phyloP scores from a whole-genome alignment of 2,113 vertebrate species.

The Callionymus lyra region DNA sequence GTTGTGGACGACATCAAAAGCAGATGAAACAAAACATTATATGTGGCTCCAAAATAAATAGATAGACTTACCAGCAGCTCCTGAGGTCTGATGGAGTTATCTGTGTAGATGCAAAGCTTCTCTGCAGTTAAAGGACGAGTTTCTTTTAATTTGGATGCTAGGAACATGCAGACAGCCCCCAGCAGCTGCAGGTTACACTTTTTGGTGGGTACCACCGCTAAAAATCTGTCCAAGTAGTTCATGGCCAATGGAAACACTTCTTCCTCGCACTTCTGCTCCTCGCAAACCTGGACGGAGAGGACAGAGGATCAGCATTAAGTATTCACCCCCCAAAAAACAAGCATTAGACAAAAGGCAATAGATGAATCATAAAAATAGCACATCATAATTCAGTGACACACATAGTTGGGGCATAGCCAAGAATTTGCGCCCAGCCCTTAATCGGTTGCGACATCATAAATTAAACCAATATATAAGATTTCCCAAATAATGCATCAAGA shows the following conservation, averaged over 20 bases:
- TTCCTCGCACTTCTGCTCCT: constrained; percentile 96
- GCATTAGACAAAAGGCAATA: constrained; percentile 31
- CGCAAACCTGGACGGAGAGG: constrained; percentile 77
- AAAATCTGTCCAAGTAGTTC: constrained; percentile 97
- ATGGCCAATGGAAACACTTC: constrained; percentile 95
- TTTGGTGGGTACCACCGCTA: constrained; percentile 86
- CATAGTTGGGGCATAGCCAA: constrained; percentile 52
- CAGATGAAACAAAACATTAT: neutral
- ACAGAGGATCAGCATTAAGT: constrained; percentile 19
- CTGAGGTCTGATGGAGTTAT: constrained; percentile 90
- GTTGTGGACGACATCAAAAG: neutral
- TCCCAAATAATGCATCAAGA: constrained; percentile 30
- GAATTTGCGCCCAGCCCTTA: constrained; percentile 45
- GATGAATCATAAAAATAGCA: constrained; percentile 30
- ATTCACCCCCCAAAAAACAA: constrained; percentile 4
- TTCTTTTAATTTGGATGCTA: constrained; percentile 95
- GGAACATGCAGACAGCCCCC: constrained; percentile 94
- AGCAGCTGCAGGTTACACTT: constrained; percentile 92
- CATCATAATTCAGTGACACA: constrained; percentile 54
- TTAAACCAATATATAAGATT: constrained; percentile 41
- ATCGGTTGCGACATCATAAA: constrained; percentile 50
- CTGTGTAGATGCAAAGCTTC: constrained; percentile 94
- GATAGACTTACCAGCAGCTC: constrained; percentile 97
- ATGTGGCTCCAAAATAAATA: constrained; percentile 27
- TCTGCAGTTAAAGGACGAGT: constrained; percentile 92